Base-by-base conservation (phyloP, 2,888 invertebrate genomes). In the Zhuqinia jingwanae region DNA sequence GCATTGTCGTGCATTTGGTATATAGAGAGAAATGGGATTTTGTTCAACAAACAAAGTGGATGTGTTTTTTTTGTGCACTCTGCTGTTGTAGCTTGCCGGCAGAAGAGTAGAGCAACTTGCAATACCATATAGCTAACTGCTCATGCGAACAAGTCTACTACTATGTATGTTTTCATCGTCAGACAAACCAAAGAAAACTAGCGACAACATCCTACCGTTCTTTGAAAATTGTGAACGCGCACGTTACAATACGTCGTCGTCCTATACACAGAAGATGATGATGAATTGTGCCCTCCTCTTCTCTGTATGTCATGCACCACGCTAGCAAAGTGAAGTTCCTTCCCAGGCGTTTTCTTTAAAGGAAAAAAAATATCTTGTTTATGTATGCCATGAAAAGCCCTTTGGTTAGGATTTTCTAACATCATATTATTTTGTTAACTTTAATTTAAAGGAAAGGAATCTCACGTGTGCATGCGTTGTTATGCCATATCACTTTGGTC, bases 341-440 rank as follows among this genome's bases (percentile, higher is more conserved):
- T 70, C 70, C 47, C 70, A 70, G 70, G 47, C 47, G 15, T 70
- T 70, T 70, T 70, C 17, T 1, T 36, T 10, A 47, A 25, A 8
- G 8, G 25, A 47, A 70, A 20, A 79, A 78, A 50, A 25, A 42
- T 53, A 56, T 58, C 70, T 45, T 15, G 10, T 13, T 47, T 47
- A 47, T 70, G 70, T 70, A 47, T 70, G 70, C 47, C 70, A 70
- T 70, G 70, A 73, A 73, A 50, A 73, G 73, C 50, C n/a, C 45
- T 25, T 20, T 63, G 27, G 30, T 56, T 56, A 10, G 27, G 42
- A 27, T 73, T 45, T 1, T 30, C 3, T 79, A 50, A 6, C 63
- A n/a, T n/a, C n/a, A n/a, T n/a, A n/a, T 78, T 70, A 58, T 76
- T 58, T 58, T 36, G 50, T 50, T 75, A 53, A 20, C 75, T 10